Evolutionary conservation across 2,113 vertebrate species (phyloP).

Genomic region (Rallus limicola): DNA sequence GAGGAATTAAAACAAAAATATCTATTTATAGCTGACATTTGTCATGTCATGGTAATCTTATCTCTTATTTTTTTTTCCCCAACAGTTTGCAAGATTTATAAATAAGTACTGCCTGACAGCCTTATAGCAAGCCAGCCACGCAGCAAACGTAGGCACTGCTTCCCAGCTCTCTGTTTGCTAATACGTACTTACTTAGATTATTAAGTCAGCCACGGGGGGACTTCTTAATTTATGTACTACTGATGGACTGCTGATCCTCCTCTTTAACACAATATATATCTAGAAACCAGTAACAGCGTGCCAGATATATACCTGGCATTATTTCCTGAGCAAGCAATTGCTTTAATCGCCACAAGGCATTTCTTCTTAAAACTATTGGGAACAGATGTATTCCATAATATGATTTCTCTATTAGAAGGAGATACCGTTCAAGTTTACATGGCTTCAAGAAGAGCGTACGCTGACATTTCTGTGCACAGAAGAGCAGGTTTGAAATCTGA

Average conservation of each 20-base stretch:
- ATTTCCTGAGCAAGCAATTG: neutral
- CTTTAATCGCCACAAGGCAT: constrained; percentile 17
- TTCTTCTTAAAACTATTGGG: neutral
- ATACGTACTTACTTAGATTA: neutral
- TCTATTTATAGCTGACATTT: constrained; percentile 36
- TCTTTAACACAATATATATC: neutral
- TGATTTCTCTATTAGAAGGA: neutral
- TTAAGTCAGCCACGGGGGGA: neutral
- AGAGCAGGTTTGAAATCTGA: neutral
- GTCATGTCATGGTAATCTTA: constrained; percentile 28
- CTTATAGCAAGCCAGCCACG: neutral
- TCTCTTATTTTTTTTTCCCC: neutral
- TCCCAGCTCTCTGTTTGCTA: neutral
- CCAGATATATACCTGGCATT: neutral
- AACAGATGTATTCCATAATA: neutral
- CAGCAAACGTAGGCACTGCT: neutral
- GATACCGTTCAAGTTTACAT: neutral
- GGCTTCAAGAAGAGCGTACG: neutral
- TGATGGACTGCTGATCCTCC: constrained; percentile 11
- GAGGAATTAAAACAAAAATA: constrained; percentile 1
- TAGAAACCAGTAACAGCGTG: neutral
- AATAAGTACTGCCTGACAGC: constrained; percentile 1
- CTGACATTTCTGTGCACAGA: neutral
- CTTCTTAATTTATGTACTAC: neutral
- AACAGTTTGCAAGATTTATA: neutral